Evolutionary conservation across 1,140 invertebrate genomes (phyloP).

Genomic region (Acyrthosiphon pisum): DNA sequence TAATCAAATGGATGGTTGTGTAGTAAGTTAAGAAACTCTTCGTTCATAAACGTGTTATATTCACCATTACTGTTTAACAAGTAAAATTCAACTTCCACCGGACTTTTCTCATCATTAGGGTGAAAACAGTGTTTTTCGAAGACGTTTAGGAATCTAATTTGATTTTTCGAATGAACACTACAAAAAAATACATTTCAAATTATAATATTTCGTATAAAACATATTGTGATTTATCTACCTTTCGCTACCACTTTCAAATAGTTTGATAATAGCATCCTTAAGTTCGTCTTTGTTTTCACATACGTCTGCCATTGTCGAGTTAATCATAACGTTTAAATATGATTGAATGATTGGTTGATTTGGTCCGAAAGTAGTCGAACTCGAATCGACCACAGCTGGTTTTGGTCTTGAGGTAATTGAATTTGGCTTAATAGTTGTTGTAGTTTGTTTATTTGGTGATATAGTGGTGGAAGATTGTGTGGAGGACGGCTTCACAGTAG

Average conservation of each 20-base stretch:
- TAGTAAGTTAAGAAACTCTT: constrained; percentile 43
- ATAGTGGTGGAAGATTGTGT: not conserved
- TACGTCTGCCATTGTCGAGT: constrained; percentile 17
- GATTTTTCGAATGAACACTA: not conserved
- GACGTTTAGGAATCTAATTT: constrained; percentile 17
- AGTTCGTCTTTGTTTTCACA: constrained; percentile 28
- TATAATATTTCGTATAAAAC: not conserved
- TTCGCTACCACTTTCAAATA: constrained; percentile 40
- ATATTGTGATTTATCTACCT: not conserved
- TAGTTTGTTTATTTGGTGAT: constrained; percentile 21
- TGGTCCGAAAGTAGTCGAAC: constrained; percentile 22
- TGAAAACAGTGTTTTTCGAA: not conserved
- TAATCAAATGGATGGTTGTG: constrained; percentile 30
- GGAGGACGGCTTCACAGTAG: not conserved
- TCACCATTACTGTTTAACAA: constrained; percentile 12
- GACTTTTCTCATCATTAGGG: not conserved
- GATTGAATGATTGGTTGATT: not conserved
- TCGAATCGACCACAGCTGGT: constrained; percentile 30
- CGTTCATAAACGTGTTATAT: not conserved
- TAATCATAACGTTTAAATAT: constrained; percentile 10
- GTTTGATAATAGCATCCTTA: constrained; percentile 47
- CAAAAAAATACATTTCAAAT: not conserved
- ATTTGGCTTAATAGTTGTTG: constrained; percentile 35
- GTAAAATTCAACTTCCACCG: constrained; percentile 34
- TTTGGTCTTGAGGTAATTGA: constrained; percentile 14